A percentile compares a stretch with the other conserved stretches of the same genome.
phyloP scores from a whole-genome alignment of 2,888 invertebrate species.

The Timandra comae region DNA sequence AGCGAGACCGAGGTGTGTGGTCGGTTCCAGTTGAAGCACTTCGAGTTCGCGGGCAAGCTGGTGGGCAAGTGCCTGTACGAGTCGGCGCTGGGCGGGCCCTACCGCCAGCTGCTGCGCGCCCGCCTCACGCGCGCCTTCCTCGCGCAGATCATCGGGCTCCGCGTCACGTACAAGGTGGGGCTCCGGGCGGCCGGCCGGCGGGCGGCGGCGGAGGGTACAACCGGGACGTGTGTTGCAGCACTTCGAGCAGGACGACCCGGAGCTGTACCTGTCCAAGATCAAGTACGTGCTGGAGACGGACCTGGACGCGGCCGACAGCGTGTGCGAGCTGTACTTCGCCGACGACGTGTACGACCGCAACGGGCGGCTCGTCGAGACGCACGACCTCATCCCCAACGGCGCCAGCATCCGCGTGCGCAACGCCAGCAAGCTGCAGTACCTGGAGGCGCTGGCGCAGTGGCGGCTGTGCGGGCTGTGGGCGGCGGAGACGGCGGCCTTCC shows the following conservation, averaged over 20 bases:
- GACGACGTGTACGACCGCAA: constrained; percentile 91
- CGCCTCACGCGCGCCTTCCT: constrained; percentile 94
- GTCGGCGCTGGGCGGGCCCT: constrained; percentile 91
- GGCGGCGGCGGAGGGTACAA: no score
- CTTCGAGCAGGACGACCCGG: constrained; percentile 97
- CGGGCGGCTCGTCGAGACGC: constrained; percentile 85
- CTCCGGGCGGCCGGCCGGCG: no score
- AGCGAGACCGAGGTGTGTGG: no score
- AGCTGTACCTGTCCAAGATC: constrained; percentile 93
- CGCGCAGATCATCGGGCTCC: constrained; percentile 94
- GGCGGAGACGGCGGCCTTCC: constrained; percentile 90
- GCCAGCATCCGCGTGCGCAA: constrained; percentile 80
- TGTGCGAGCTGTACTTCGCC: constrained; percentile 89
- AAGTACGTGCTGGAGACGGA: constrained; percentile 95
- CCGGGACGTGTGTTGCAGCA: constrained; percentile 74
- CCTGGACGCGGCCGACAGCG: constrained; percentile 82
- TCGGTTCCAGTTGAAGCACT: constrained; percentile 81
- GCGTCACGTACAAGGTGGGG: constrained; percentile 92
- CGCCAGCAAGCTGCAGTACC: constrained; percentile 86
- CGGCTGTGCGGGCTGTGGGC: constrained; percentile 88
- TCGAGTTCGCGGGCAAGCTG: constrained; percentile 94
- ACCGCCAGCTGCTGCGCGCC: constrained; percentile 92
- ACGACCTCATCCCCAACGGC: constrained; percentile 91
- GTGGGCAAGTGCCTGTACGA: constrained; percentile 97
- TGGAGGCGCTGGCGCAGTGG: constrained; percentile 93